These are phyloP conservation scores for Tadarida brasiliensis DNA, from an alignment of 2,797 vertebrate genomes.

Conservation along the genomic window DNA sequence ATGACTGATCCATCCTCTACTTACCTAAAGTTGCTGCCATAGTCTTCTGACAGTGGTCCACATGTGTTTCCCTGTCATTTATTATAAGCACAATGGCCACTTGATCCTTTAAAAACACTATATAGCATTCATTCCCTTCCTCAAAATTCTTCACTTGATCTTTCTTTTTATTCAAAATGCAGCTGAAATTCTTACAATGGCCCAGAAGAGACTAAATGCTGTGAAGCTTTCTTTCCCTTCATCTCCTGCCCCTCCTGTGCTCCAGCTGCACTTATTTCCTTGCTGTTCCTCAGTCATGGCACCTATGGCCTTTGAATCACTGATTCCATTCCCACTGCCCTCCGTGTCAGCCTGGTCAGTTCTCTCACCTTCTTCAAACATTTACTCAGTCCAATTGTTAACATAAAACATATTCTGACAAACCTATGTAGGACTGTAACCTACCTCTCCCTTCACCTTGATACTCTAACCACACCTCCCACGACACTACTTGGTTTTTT, in stretches of 20 bases:
- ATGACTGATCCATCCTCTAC: background rate
- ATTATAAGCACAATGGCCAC: background rate
- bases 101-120: background rate
- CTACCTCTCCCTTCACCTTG: background rate
- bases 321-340: background rate
- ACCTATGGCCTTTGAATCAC: background rate
- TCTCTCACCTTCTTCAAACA: background rate
- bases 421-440: background rate
- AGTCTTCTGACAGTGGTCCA: background rate
- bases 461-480: background rate
- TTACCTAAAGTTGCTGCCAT: background rate
- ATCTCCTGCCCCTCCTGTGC: background rate
- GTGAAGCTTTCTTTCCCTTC: background rate
- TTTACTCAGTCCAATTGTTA: background rate
- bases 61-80: background rate
- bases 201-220: background rate
- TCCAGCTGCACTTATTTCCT: background rate
- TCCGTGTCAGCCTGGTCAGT: background rate
- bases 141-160: background rate
- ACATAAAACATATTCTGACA: background rate
- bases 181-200: background rate
- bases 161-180: background rate
- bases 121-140: background rate
- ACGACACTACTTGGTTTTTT: background rate
- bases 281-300: background rate